Evolutionary conservation across 2,113 vertebrate genomes (phyloP), one percentile per base, ranked within the genome.

Genomic region (Neofelis nebulosa): DNA sequence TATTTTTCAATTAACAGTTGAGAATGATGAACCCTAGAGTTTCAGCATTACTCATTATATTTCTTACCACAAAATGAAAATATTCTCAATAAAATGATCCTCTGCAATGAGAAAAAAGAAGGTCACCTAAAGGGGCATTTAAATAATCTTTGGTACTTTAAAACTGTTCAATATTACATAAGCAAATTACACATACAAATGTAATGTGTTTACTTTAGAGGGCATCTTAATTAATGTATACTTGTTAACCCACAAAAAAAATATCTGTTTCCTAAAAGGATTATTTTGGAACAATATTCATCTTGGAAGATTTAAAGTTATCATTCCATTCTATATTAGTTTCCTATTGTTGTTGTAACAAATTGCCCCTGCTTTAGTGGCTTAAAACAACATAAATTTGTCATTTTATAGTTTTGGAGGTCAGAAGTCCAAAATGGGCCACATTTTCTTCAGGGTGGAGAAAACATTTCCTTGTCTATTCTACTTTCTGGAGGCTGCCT

Each of bases 1-100:
- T 97, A 89, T 97, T 98, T 98, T 97, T 96, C 89, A 95, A 91
- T 98, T 97, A 98, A 66, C 31, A 80, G 25, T 63, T 94, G 57
- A 29, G 16, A 98, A 90, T 50, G 79, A 94, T 89, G 71, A 97
- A 93, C 52, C 52, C 52, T 89, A 74, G 31, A 96, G 85, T 87
- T 78, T 66, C 13, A 95, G 85, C 33, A 80, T 27, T 68, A 38
- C 4, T 94, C 57, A 36, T 74, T 82, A 29, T 76, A 94, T 61
- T 89, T 91, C 38, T 81, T 73, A 79, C 16, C 55, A 41, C 7
- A 63, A 69, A 96, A 74, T 93, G 61, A 95, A 92, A 92, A 89
- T 93, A 74, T 92, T 94, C 92, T 33, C 33, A 71, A 85, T 89
- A 73, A 95, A 89, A 80, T 86, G 10, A 23, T 57, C n/a, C 29